Evolutionary conservation across 2,113 vertebrate species (phyloP).

Genomic region (Sylvilagus bachmani): DNA sequence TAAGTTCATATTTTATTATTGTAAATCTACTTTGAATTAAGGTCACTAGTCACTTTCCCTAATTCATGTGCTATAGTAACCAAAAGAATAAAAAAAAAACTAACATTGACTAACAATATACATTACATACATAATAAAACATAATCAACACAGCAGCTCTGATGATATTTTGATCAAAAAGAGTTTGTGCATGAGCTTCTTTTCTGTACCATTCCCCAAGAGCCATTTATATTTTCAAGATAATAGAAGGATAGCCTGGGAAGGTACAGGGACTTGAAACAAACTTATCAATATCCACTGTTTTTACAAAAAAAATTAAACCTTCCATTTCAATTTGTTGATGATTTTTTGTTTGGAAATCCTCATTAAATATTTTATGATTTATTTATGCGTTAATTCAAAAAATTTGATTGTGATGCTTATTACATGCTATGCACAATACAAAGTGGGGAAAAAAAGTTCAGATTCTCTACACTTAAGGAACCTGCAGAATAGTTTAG

Average conservation of each 20-base stretch:
- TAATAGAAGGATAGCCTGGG: not conserved
- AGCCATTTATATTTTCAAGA: not conserved
- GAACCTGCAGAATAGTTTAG: not conserved
- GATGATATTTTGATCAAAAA: not conserved
- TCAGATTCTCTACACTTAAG: not conserved
- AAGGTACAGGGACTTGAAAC: not conserved
- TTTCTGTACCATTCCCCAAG: not conserved
- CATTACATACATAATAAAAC: not conserved
- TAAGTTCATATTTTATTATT: slow-evolving; percentile 17
- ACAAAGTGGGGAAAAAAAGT: not conserved
- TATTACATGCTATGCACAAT: not conserved
- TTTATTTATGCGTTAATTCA: slow-evolving; percentile 24
- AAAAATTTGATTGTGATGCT: not conserved
- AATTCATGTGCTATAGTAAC: not conserved
- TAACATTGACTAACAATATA: not conserved
- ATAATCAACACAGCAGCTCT: not conserved
- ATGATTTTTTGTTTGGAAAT: not conserved
- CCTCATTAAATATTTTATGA: not conserved
- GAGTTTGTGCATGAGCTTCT: not conserved
- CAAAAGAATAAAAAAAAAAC: not conserved
- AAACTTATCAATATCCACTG: not conserved
- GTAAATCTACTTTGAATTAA: slow-evolving; percentile 12
- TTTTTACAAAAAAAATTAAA: not conserved
- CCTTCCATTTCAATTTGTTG: not conserved
- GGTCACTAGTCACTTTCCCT: not conserved